phyloP scores from a whole-genome alignment of 2,113 vertebrate species.

The Glaucidium brasilianum region DNA sequence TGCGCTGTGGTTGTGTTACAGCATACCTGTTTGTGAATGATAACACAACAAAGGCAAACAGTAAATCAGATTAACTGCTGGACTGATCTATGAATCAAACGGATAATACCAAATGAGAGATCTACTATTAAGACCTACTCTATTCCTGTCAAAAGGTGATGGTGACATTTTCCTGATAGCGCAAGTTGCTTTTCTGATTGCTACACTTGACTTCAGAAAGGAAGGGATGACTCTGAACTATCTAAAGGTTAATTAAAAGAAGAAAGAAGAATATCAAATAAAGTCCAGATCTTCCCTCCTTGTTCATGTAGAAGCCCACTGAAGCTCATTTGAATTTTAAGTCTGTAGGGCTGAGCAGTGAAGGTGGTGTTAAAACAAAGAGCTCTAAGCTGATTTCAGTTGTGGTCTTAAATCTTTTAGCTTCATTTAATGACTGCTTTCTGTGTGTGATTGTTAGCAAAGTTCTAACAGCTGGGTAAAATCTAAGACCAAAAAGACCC shows the following conservation, averaged over 20 bases:
- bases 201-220: constrained; percentile 10
- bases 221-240: constrained; percentile 37
- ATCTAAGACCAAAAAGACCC: neutral
- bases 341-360: neutral
- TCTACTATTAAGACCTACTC: neutral
- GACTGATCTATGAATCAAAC: neutral
- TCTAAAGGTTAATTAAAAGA: constrained; percentile 52
- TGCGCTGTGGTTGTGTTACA: neutral
- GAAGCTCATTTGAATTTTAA: neutral
- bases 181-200: constrained; percentile 9
- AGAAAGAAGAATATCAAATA: neutral
- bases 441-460: neutral
- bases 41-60: neutral
- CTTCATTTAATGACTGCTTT: neutral
- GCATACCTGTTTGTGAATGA: too few species aligned
- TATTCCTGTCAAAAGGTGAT: neutral
- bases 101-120: neutral
- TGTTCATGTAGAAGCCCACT: neutral
- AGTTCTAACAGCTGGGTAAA: neutral
- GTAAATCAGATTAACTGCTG: neutral
- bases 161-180: neutral
- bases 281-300: neutral
- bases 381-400: neutral
- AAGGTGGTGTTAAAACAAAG: neutral
- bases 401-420: neutral